Conservation (phyloP, 2,888 invertebrate species). For the Alcis repandata region DNA sequence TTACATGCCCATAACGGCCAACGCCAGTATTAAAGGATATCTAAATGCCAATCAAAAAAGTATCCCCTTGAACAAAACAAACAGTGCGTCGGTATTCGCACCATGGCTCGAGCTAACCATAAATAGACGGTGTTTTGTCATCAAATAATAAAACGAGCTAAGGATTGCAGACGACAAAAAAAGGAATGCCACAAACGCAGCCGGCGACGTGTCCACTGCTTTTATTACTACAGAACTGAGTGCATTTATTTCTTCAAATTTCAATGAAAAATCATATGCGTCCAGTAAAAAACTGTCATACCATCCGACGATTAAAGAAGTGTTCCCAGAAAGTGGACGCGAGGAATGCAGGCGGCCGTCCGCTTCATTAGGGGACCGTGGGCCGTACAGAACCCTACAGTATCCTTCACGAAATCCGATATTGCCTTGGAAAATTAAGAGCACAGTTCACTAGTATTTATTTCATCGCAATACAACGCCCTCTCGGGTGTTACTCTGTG, state of each 20-base stretch:
- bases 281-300: conserved; percentile 74
- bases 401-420: conserved; percentile 39
- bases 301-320: conserved; percentile 71
- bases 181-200: conserved; percentile 62
- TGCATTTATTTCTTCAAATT: conserved; percentile 72
- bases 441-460: conserved; percentile 2
- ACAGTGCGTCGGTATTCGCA: conserved; percentile 54
- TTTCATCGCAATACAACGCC: conserved; percentile 13
- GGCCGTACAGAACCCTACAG: conserved; percentile 26
- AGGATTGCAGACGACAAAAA: conserved; percentile 72
- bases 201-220: conserved; percentile 63
- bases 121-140: conserved; percentile 69
- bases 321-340: conserved; percentile 78
- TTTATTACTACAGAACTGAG: conserved; percentile 60
- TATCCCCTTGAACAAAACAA: conserved; percentile 38
- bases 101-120: conserved; percentile 57
- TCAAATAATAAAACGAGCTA: conserved; percentile 70
- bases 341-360: conserved; percentile 74
- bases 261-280: conserved; percentile 82
- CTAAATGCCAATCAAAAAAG: conserved; percentile 31
- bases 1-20: background rate
- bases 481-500: conserved; percentile 2
- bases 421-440: conserved; percentile 23
- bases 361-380: conserved; percentile 70
- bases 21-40: conserved; percentile 8